Evolutionary conservation across 1,140 invertebrate genomes (phyloP).

Genomic region (Coelopa frigida): DNA sequence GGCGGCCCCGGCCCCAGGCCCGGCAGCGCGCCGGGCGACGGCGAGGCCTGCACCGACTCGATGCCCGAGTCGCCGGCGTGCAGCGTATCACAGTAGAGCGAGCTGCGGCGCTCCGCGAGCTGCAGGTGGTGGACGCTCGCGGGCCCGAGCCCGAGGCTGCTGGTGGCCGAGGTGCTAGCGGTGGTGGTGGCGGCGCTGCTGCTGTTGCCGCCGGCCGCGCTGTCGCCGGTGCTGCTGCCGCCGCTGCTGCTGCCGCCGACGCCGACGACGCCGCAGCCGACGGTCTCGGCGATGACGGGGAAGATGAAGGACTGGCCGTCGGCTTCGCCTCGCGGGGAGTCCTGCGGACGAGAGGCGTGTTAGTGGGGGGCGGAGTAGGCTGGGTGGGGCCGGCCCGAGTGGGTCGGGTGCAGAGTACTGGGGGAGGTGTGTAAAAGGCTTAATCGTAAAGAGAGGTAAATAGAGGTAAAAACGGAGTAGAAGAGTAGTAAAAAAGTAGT

Average conservation of each 20-base stretch:
- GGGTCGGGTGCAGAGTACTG: no score
- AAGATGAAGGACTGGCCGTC: slow-evolving; percentile 63
- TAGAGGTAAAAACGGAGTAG: no score
- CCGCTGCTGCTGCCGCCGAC: slow-evolving; percentile 18
- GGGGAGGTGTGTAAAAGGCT: no score
- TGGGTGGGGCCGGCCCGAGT: no score
- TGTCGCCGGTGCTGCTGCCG: slow-evolving; percentile 31
- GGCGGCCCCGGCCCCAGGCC: slow-evolving; percentile 44
- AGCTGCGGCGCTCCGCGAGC: slow-evolving; percentile 31
- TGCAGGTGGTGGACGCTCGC: slow-evolving; percentile 31
- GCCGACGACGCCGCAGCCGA: slow-evolving; percentile 16
- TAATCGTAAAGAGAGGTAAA: neutral
- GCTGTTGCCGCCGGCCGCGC: slow-evolving; percentile 3
- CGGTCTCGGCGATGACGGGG: slow-evolving; percentile 47
- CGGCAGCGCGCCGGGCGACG: slow-evolving; percentile 50
- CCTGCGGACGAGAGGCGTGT: no score
- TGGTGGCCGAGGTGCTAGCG: slow-evolving; percentile 18
- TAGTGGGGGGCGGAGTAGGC: no score
- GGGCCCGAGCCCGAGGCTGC: slow-evolving; percentile 31
- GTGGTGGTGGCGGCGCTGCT: slow-evolving; percentile 12
- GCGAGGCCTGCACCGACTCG: slow-evolving; percentile 62
- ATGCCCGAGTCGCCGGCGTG: slow-evolving; percentile 54
- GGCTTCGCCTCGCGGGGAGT: slow-evolving; percentile 60
- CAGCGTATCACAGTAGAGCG: slow-evolving; percentile 43
- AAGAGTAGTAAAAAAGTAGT: neutral